A percentile compares a stretch with the other conserved stretches of the same genome.
Conservation (phyloP, 2,113 vertebrate genomes). For the Diadophis punctatus region DNA sequence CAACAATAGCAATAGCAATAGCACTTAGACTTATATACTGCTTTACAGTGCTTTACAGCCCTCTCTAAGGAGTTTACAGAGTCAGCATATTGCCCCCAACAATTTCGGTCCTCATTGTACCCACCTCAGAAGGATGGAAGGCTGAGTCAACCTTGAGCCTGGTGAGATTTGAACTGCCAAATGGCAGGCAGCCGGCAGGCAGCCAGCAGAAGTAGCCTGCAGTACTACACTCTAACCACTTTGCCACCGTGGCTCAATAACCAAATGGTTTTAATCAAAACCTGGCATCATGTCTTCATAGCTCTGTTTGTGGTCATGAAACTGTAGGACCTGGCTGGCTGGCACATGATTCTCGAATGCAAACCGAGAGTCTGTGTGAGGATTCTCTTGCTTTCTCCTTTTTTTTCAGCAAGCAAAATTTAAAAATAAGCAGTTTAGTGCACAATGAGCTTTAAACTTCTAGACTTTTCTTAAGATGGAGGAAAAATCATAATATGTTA, state of each 20-base stretch:
- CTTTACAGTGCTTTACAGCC: no score
- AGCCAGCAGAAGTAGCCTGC: no score
- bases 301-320: neutral
- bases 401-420: neutral
- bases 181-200: no score
- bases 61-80: no score
- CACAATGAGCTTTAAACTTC: neutral
- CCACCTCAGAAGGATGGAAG: no score
- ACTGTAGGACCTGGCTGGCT: neutral
- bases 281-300: neutral
- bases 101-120: no score
- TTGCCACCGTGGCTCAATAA: neutral
- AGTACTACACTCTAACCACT: no score
- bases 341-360: neutral
- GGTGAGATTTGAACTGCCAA: no score
- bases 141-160: no score
- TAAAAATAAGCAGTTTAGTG: neutral
- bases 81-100: no score
- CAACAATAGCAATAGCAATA: neutral
- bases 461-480: neutral
- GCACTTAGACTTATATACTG: no score
- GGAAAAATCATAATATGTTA: neutral
- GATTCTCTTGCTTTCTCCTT: neutral
- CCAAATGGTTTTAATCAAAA: neutral
- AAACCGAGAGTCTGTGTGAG: neutral